Percentiles rank a stretch among this genome's conserved stretches.
Conservation (phyloP, 53 echinoderm and acorn worm genomes). For the Echinometra lucunter region DNA sequence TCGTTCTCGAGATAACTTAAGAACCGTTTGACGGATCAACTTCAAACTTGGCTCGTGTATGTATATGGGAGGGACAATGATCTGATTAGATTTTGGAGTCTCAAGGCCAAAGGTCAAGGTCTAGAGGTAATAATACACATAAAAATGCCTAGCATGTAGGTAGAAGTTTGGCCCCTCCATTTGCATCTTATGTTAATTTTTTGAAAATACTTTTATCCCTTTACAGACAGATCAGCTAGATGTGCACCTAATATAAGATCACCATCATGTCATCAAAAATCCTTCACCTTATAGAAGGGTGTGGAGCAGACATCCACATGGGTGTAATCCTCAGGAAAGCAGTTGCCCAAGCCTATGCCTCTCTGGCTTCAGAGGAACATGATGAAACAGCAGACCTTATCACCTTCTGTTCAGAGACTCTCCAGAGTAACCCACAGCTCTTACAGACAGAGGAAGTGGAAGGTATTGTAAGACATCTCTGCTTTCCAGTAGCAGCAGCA, state of each 20-base stretch:
- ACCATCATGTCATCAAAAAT: conserved; percentile 49
- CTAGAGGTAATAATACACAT: no score
- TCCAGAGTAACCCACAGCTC: background rate
- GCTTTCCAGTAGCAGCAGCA: conserved; percentile 37
- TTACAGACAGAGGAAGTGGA: background rate
- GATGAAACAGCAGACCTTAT: background rate
- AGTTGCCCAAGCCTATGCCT: background rate
- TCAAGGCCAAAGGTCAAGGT: no score
- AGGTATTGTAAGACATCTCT: background rate
- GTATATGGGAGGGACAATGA: no score
- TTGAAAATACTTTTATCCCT: no score
- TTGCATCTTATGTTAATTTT: no score
- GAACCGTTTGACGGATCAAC: no score
- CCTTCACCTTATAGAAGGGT: background rate
- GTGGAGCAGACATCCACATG: background rate
- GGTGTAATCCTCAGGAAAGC: conserved; percentile 25
- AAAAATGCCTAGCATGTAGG: no score
- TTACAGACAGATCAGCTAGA: background rate
- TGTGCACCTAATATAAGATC: background rate
- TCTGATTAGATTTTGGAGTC: no score
- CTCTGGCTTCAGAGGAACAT: background rate
- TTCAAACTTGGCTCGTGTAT: no score
- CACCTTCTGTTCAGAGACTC: conserved; percentile 33
- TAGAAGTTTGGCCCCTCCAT: no score
- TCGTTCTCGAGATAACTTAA: no score